Evolutionary conservation across 2,113 vertebrate genomes (phyloP), one percentile per base, ranked within the genome.

Genomic region (Scomber scombrus): DNA sequence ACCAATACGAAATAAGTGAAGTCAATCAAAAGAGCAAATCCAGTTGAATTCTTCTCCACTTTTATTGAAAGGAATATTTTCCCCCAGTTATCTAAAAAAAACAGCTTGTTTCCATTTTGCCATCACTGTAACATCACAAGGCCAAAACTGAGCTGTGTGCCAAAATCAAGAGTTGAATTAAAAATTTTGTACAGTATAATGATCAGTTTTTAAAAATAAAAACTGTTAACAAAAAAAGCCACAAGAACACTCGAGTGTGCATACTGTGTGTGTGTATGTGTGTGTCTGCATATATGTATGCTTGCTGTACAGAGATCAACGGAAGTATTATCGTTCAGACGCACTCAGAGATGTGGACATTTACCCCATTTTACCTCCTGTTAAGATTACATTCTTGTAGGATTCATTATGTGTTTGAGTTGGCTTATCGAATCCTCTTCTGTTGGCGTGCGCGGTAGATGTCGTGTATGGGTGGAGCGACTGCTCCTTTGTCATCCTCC

Each of bases 371-470:
- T 15, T 58, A 78, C 73, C 64, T 61, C 31, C 75, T 76, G 79
- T 62, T 75, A 72, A 75, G 69, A 75, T 80, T 84, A 92, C 91
- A 91, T 92, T 93, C 92, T 88, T 43, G 29, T 67, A 71, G 58
- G 64, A 49, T 83, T 84, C 52, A 54, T 21, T 4, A 55, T 61
- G 69, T 57, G 65, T 60, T 54, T 45, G 11, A 11, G 23, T 26
- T 31, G 18, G 51, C 90, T 97, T 95, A 99, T 94, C 98, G 97
- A 91, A 99, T 99, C 86, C 98, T 96, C 90, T 99, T 99, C 92
- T 99, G 98, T 91, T 99, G 98, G 43, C 98, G 95, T 0, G 98
- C 95, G 72, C 98, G 96, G 95, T 99, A 99, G 88, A 99, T 99
- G 94, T 99, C 98, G 1, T 99, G 97, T 69, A 99, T 95, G 0